Conservation (phyloP, 2,888 invertebrate genomes). For the Melieria omissa region DNA sequence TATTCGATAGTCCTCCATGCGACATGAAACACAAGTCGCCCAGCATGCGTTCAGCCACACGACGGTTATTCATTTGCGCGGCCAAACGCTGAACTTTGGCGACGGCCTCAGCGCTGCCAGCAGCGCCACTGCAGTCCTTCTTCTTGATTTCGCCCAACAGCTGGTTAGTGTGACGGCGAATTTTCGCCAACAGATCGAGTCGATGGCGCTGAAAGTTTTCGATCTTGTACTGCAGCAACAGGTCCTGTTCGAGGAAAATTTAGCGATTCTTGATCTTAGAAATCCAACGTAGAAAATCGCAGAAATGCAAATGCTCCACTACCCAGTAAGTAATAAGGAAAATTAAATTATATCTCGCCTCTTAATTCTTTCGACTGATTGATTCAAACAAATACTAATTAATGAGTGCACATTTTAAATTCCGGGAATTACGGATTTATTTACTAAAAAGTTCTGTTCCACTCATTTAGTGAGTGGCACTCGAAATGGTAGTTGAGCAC, state of each 20-base stretch:
- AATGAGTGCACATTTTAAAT: no score
- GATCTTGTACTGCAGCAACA: conserved; percentile 49
- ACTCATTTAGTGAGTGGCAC: no score
- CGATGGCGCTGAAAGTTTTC: conserved; percentile 51
- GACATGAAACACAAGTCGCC: conserved; percentile 50
- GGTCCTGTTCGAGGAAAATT: conserved; percentile 47
- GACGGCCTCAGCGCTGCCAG: not conserved
- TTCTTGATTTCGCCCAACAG: conserved; percentile 25
- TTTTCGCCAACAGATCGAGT: conserved; percentile 49
- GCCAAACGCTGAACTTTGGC: not conserved
- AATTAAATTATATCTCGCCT: conserved; percentile 49
- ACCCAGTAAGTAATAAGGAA: conserved; percentile 53
- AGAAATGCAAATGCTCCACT: conserved; percentile 47
- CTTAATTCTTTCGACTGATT: conserved; percentile 26
- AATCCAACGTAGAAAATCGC: conserved; percentile 51
- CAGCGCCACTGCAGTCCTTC: not conserved
- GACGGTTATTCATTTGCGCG: conserved; percentile 12
- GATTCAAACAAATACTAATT: no score
- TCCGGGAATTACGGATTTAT: no score
- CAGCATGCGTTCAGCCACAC: conserved; percentile 40
- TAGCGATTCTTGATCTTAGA: conserved; percentile 52
- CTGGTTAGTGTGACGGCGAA: conserved; percentile 42
- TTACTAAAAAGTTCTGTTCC: no score
- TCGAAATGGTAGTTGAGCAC: no score
- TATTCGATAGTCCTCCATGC: conserved; percentile 46